Evolutionary conservation across 2,113 vertebrate species (phyloP).

Genomic region (Ceyx margarethae): DNA sequence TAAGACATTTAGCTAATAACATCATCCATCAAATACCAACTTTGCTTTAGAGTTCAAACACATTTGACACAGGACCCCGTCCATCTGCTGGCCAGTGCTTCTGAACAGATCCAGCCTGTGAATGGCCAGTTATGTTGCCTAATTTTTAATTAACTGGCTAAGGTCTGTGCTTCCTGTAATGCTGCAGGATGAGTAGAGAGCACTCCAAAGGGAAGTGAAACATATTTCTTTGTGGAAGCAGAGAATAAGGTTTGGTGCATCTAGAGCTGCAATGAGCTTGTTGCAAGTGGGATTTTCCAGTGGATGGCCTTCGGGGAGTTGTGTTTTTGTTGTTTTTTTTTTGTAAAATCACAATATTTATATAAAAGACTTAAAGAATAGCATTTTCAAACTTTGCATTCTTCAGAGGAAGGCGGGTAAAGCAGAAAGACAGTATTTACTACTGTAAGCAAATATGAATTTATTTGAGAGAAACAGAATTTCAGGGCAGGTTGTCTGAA

Average conservation of each 20-base stretch:
- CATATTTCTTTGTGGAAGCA: fast-evolving
- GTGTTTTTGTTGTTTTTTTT: background rate
- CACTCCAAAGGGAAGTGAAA: background rate
- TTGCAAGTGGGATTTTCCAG: background rate
- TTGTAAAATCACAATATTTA: background rate
- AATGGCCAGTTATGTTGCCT: constrained; percentile 33
- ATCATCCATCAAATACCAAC: constrained; percentile 63
- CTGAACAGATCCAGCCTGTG: constrained; percentile 52
- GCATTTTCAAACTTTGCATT: background rate
- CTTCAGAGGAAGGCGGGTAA: background rate
- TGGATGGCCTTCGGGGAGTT: background rate
- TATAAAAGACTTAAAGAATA: background rate
- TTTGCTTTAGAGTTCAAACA: constrained; percentile 60
- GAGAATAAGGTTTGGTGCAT: background rate
- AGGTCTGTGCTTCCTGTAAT: background rate
- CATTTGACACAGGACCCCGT: constrained; percentile 39
- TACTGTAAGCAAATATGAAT: background rate
- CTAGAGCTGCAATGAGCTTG: background rate
- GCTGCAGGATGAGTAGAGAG: background rate
- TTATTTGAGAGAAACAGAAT: background rate
- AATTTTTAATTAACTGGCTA: constrained; percentile 38
- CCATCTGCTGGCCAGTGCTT: constrained; percentile 51
- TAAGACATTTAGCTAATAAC: constrained; percentile 70
- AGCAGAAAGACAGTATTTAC: background rate
- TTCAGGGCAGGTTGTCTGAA: background rate